Evolutionary conservation across 2,797 vertebrate species (phyloP).

Genomic region (Tiaroga cobitis): DNA sequence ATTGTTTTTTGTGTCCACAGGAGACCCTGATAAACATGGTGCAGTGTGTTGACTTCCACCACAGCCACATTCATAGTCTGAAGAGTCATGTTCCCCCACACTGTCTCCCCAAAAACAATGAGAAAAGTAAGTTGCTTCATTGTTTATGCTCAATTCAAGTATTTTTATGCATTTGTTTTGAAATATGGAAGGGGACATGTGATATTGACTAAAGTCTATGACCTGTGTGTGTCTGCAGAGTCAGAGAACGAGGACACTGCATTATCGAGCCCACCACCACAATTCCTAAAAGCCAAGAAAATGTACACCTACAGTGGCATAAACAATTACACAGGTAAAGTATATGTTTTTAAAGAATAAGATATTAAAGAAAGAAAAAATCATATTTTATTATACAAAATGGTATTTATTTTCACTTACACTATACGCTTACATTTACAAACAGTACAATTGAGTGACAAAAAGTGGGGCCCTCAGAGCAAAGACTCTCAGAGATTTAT

Average conservation of each 20-base stretch:
- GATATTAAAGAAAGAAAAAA: not conserved
- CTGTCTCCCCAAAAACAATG: slow-evolving; percentile 39
- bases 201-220: not conserved
- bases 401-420: not conserved
- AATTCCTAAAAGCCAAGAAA: slow-evolving; percentile 52
- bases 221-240: slow-evolving; percentile 34
- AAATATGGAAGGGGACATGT: not conserved
- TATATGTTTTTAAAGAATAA: slow-evolving; percentile 14
- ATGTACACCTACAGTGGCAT: slow-evolving; percentile 49
- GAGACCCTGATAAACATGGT: slow-evolving; percentile 61
- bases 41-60: slow-evolving; percentile 60
- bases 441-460: slow-evolving; percentile 33
- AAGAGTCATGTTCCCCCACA: slow-evolving; percentile 46
- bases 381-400: not conserved
- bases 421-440: not conserved
- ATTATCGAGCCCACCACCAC: slow-evolving; percentile 36
- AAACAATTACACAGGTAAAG: slow-evolving; percentile 55
- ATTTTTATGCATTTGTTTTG: not conserved
- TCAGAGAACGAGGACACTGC: slow-evolving; percentile 53
- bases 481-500: slow-evolving; percentile 11
- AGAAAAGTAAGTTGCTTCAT: slow-evolving; percentile 46
- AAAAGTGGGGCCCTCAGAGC: slow-evolving; percentile 17
- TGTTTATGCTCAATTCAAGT: not conserved
- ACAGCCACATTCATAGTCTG: slow-evolving; percentile 56
- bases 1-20: slow-evolving; percentile 44